Evolutionary conservation across 1,140 invertebrate species (phyloP).

Genomic region (Leptinotarsa undecemlineata): DNA sequence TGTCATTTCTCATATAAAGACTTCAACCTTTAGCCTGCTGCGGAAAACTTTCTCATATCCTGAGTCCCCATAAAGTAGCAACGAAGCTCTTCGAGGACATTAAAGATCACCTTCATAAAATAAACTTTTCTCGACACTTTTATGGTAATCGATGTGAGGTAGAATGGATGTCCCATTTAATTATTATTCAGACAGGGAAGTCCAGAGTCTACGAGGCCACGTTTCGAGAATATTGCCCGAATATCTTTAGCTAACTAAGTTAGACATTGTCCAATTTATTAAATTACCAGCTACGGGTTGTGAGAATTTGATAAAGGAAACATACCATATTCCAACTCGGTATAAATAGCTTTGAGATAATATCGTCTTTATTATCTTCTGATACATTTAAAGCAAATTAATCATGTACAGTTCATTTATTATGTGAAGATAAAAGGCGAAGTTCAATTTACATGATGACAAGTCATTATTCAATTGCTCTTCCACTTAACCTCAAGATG

Average conservation of each 20-base stretch:
- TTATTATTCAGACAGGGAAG: slow-evolving; percentile 22
- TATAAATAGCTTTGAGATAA: too few relatives aligned
- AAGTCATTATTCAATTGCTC: too few relatives aligned
- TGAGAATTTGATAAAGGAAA: too few relatives aligned
- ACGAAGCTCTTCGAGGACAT: background rate
- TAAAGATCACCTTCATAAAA: background rate
- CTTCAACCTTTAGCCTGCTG: background rate
- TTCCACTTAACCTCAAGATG: too few relatives aligned
- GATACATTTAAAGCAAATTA: too few relatives aligned
- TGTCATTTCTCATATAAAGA: background rate
- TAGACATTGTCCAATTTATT: background rate
- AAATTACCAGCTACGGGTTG: too few relatives aligned
- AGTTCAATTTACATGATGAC: too few relatives aligned
- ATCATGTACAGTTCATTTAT: too few relatives aligned
- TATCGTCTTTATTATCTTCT: too few relatives aligned
- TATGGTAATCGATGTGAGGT: slow-evolving; percentile 15
- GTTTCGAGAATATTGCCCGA: background rate
- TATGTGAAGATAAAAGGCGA: too few relatives aligned
- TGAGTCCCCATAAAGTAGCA: background rate
- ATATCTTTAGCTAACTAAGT: background rate
- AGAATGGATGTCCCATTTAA: slow-evolving; percentile 18
- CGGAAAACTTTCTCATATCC: background rate
- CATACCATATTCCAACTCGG: too few relatives aligned
- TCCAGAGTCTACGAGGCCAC: background rate
- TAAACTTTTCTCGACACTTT: slow-evolving; percentile 17